Evolutionary conservation across 2,113 vertebrate species (phyloP).

Genomic region (Lutjanus erythropterus): DNA sequence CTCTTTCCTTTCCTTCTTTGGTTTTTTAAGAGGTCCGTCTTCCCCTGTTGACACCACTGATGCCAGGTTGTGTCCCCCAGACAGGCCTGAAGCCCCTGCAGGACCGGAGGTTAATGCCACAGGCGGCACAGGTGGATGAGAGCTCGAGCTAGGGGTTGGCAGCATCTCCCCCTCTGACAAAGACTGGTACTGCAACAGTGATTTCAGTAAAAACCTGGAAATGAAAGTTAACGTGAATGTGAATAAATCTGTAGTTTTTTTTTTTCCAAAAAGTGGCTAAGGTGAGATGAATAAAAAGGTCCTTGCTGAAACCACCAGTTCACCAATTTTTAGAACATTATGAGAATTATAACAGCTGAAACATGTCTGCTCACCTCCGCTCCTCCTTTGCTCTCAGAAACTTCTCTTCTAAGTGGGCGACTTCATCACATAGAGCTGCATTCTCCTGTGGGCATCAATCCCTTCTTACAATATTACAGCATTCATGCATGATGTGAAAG

Average conservation of each 20-base stretch:
- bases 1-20: conserved; percentile 89
- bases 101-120: conserved; percentile 61
- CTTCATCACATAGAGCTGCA: conserved; percentile 93
- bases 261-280: background rate
- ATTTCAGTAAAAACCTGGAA: conserved; percentile 89
- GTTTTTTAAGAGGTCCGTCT: conserved; percentile 83
- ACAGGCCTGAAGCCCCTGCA: conserved; percentile 52
- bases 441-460: conserved; percentile 85
- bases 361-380: conserved; percentile 83
- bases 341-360: background rate
- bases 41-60: conserved; percentile 75
- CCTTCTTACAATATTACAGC: background rate
- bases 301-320: background rate
- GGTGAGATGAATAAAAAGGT: background rate
- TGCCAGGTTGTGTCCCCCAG: conserved; percentile 67
- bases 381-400: conserved; percentile 92
- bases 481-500: background rate
- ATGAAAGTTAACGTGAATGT: background rate
- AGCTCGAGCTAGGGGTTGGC: conserved; percentile 68
- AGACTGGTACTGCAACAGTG: conserved; percentile 90
- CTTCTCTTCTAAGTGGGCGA: conserved; percentile 91
- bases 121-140: conserved; percentile 62
- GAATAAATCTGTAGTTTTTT: background rate
- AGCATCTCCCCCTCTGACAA: conserved; percentile 86
- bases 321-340: background rate